Conservation (phyloP, 2,113 vertebrate species). For the Mormyrus lacerda region DNA sequence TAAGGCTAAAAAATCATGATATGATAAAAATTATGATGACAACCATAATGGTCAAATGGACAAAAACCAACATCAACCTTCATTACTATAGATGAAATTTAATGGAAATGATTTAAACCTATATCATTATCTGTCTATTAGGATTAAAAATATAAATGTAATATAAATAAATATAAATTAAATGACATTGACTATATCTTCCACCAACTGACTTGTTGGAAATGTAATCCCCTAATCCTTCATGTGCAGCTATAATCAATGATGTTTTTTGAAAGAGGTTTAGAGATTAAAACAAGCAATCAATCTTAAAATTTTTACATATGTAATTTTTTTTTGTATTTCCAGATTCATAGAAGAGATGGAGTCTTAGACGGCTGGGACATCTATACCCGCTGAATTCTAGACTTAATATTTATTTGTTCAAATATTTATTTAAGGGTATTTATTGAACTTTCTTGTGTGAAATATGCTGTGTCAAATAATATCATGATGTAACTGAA, state of each 20-base stretch:
- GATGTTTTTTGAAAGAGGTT: neutral
- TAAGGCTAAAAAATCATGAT: neutral
- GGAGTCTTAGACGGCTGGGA: slow-evolving; percentile 50
- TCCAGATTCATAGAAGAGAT: slow-evolving; percentile 56
- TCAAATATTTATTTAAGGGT: slow-evolving; percentile 51
- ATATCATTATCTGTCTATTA: neutral
- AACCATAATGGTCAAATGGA: neutral
- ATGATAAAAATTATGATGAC: neutral
- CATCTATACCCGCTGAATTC: slow-evolving; percentile 5
- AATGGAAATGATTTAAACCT: neutral
- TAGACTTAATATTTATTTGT: slow-evolving; percentile 43
- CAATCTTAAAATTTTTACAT: neutral
- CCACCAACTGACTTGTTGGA: neutral
- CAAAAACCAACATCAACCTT: neutral
- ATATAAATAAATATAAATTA: too few species aligned
- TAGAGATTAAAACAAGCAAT: neutral
- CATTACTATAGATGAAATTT: neutral
- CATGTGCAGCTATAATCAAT: neutral
- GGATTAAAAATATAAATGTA: neutral
- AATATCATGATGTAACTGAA: slow-evolving; percentile 29
- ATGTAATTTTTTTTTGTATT: slow-evolving; percentile 18
- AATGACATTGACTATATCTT: neutral
- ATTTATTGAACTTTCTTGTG: slow-evolving; percentile 55
- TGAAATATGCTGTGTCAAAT: slow-evolving; percentile 12
- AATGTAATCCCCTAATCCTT: neutral